phyloP scores from a whole-genome alignment of 2,888 invertebrate genomes.

The Stenodera caucasica region DNA sequence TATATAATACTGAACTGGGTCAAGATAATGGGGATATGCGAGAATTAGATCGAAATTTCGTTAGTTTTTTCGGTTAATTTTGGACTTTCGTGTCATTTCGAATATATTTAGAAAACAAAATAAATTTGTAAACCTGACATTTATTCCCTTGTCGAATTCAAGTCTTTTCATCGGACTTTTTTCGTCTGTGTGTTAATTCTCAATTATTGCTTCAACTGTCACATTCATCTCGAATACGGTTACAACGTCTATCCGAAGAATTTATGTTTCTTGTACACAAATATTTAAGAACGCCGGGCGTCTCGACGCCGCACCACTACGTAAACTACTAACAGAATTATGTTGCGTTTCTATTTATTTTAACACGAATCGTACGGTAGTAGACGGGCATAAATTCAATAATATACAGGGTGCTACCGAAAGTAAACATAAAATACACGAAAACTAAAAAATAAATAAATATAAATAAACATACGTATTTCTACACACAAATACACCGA shows the following conservation, averaged over 20 bases:
- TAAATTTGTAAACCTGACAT: constrained; percentile 1
- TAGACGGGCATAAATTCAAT: constrained; percentile 19
- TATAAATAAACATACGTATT: not conserved
- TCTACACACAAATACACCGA: not conserved
- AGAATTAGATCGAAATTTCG: not conserved
- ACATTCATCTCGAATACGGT: not conserved
- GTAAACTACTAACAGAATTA: constrained; percentile 21
- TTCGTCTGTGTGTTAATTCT: not conserved
- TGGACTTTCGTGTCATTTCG: not conserved
- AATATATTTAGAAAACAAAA: constrained; percentile 1
- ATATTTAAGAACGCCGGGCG: constrained; percentile 33
- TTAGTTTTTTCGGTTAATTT: not conserved
- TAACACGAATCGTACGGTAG: constrained; percentile 14
- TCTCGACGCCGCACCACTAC: constrained; percentile 32
- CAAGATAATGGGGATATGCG: not conserved
- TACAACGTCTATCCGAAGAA: not conserved
- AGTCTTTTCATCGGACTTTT: too few relatives aligned
- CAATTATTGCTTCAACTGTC: constrained; percentile 9
- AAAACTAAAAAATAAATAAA: not conserved
- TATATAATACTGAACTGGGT: not conserved
- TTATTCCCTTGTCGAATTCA: not conserved
- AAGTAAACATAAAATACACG: constrained; percentile 14
- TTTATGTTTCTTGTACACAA: constrained; percentile 13
- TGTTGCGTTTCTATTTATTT: constrained; percentile 27
- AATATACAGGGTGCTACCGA: constrained; percentile 16